These are phyloP conservation scores for Bujurquina vittata DNA, from an alignment of 2,113 vertebrate species.

Conservation along the genomic window DNA sequence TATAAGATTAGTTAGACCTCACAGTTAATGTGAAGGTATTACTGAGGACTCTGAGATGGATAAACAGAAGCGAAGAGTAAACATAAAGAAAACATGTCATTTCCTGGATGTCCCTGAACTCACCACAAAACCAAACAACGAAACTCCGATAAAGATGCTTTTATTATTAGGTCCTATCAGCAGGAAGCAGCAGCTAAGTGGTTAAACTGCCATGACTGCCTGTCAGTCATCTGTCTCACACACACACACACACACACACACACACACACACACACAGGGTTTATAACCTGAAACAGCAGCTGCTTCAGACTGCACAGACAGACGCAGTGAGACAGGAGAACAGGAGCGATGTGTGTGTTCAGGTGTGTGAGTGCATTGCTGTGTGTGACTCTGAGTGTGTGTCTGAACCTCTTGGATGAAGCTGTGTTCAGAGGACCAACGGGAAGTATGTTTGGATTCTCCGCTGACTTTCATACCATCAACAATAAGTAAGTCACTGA, in stretches of 20 bases:
- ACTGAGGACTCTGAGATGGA: neutral
- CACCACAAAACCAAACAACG: neutral
- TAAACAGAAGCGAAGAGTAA: neutral
- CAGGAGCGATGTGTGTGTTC: conserved; percentile 17
- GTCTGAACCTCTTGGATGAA: conserved; percentile 31
- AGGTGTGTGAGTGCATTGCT: conserved; percentile 16
- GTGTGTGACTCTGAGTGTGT: conserved; percentile 14
- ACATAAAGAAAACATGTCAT: neutral
- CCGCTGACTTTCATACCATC: conserved; percentile 23
- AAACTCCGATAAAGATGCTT: conserved; percentile 4
- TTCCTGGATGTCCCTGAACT: neutral
- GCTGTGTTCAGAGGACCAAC: conserved; percentile 11
- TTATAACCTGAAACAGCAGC: neutral
- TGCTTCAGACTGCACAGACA: neutral
- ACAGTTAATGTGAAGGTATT: neutral
- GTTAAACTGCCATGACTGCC: neutral
- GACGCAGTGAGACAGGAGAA: neutral
- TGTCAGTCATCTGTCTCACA: conserved; percentile 15
- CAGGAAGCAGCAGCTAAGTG: conserved; percentile 16
- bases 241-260: neutral
- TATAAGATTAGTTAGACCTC: neutral
- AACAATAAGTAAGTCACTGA: neutral
- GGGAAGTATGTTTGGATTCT: conserved; percentile 48
- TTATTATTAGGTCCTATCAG: conserved; percentile 11
- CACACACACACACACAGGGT: neutral